Conservation (phyloP, 2,797 vertebrate genomes). For the Cossypha niveicapilla region DNA sequence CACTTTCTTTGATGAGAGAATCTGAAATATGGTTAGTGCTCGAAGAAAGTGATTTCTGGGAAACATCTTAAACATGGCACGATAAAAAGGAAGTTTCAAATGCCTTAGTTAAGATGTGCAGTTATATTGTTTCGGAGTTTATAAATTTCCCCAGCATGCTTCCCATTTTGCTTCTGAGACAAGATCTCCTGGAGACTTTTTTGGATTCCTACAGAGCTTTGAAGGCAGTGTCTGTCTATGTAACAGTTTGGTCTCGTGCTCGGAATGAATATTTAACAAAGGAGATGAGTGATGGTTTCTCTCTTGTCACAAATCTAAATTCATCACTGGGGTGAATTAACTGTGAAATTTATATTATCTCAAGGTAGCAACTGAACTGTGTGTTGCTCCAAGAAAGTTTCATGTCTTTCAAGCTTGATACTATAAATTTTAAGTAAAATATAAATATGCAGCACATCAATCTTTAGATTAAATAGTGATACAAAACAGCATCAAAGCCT, state of each 20-base stretch:
- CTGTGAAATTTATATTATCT: conserved; percentile 35
- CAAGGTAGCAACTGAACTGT: not conserved
- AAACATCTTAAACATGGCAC: conserved; percentile 10
- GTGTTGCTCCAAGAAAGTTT: not conserved
- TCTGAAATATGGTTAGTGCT: conserved; percentile 57
- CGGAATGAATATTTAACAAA: conserved; percentile 64
- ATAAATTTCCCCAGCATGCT: conserved; percentile 47
- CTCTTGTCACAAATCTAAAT: conserved; percentile 48
- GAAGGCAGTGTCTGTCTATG: conserved; percentile 60
- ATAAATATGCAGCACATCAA: not conserved
- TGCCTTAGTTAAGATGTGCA: conserved; percentile 28
- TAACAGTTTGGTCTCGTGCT: conserved; percentile 63
- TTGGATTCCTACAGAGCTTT: conserved; percentile 61
- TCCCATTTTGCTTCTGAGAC: conserved; percentile 43
- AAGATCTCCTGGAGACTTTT: conserved; percentile 52
- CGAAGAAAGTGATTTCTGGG: conserved; percentile 35
- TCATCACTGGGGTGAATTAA: conserved; percentile 36
- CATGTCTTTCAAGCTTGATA: not conserved
- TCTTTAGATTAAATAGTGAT: not conserved
- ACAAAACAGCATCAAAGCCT: not conserved
- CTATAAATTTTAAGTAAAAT: not conserved
- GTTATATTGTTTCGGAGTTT: conserved; percentile 30
- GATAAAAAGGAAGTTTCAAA: conserved; percentile 40
- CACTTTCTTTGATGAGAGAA: conserved; percentile 61
- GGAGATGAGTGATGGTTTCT: conserved; percentile 58